Evolutionary conservation across 2,113 vertebrate genomes (phyloP), one percentile per base, ranked within the genome.

Genomic region (Mustela nigripes): DNA sequence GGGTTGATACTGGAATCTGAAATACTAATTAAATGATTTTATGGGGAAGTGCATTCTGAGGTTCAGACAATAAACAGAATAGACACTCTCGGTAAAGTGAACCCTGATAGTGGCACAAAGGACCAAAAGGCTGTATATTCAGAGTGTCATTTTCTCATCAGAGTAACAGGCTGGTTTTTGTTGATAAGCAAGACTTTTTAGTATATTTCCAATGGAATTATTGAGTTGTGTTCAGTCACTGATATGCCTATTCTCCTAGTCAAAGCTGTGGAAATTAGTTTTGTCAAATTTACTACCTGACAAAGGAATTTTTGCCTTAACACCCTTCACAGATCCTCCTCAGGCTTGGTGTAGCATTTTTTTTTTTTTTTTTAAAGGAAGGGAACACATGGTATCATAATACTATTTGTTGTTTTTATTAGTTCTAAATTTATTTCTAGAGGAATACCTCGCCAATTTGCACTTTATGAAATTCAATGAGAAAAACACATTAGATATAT

Each of bases 341-440:
- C 12, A 82, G 85, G 39, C 42, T 69, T 87, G 48, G 4, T n/a
- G 4, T 82, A 63, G 45, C 11, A 39, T 76, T 78, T 31, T 48
- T 97, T 39, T 39, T 92, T 93, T 9, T 10, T 58, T 76, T 76
- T 48, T 48, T 96, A 83, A 24, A 56, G 42, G 79, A 74, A 36
- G 31, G 48, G 87, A 89, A 94, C 16, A 80, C 36, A 92, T 19
- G n/a, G 63, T 45, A 65, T 87, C 56, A 84, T 24, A 63, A 42
- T 78, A 87, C 60, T 92, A 69, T 60, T 67, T 73, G 81, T 9
- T 94, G 42, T 90, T 89, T 90, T 96, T 74, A 95, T 81, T 48
- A 48, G 45, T 48, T 95, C 63, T 92, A 93, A 86, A 84, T 58
- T 84, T 48, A 88, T 26, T 76, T 90, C 9, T 24, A 76, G 60